Conservation (phyloP, 2,888 invertebrate genomes). For the Ametastegia equiseti region DNA sequence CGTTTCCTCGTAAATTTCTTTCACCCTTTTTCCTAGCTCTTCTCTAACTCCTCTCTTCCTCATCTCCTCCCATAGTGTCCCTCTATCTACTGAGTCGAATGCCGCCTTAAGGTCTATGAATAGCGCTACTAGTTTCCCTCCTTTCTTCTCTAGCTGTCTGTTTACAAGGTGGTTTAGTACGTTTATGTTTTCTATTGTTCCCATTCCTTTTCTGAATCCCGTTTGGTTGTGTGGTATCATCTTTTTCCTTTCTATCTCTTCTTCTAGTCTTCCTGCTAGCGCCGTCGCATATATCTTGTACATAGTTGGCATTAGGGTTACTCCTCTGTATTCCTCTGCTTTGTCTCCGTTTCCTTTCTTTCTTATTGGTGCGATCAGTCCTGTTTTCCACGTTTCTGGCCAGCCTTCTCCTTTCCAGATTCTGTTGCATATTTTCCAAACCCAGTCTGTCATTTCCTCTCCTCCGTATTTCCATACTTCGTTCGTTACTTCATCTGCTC, state of each 20-base stretch:
- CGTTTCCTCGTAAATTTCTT: neutral
- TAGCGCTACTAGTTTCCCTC: neutral
- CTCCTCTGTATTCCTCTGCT: neutral
- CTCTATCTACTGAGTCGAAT: neutral
- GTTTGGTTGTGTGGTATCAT: neutral
- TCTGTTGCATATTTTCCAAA: neutral
- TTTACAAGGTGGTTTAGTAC: neutral
- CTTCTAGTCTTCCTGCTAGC: neutral
- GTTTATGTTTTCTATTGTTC: neutral
- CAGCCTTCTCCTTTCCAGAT: slow-evolving; percentile 8
- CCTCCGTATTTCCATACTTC: neutral
- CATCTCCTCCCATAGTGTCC: neutral
- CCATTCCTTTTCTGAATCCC: neutral
- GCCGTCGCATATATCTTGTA: neutral
- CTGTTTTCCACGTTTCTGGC: neutral
- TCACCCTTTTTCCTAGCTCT: neutral
- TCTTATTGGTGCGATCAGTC: neutral
- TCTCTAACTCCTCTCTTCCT: neutral
- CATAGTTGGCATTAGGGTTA: neutral
- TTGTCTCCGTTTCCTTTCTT: neutral
- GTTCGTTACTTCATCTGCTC: neutral
- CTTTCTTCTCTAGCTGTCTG: neutral
- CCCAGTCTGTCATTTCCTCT: neutral
- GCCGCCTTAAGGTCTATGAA: neutral
- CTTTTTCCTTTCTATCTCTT: neutral